phyloP scores from a whole-genome alignment of 2,888 invertebrate species.

The Acronicta leporina region DNA sequence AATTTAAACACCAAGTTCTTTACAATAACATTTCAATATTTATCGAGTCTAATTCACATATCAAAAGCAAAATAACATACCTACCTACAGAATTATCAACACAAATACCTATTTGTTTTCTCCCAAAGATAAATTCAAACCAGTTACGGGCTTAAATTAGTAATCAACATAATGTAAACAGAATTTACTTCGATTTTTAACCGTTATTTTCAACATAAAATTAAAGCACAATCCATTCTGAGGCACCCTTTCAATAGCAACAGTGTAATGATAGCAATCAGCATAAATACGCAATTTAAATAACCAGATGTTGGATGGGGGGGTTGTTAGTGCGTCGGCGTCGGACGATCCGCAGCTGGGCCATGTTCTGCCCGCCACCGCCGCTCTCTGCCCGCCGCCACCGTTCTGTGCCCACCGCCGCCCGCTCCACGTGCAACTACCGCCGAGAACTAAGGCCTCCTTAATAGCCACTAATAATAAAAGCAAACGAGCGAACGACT shows the following conservation, averaged over 20 bases:
- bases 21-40: too few relatives aligned
- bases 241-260: slow-evolving; percentile 68
- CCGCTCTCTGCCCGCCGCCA: slow-evolving; percentile 54
- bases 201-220: slow-evolving; percentile 64
- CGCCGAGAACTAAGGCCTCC: slow-evolving; percentile 62
- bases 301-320: slow-evolving; percentile 71
- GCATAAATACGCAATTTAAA: slow-evolving; percentile 77
- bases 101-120: not conserved
- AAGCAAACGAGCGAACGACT: slow-evolving; percentile 80
- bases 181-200: slow-evolving; percentile 49
- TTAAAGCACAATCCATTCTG: slow-evolving; percentile 67
- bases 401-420: slow-evolving; percentile 55
- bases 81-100: too few relatives aligned
- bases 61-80: not conserved
- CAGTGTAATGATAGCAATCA: slow-evolving; percentile 74
- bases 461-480: slow-evolving; percentile 80
- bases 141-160: slow-evolving; percentile 34
- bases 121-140: slow-evolving; percentile 28
- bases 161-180: slow-evolving; percentile 46
- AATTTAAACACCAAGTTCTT: too few relatives aligned
- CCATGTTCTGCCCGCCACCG: slow-evolving; percentile 26
- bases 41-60: too few relatives aligned
- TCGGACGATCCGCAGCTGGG: slow-evolving; percentile 18
- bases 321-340: slow-evolving; percentile 53
- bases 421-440: slow-evolving; percentile 63